Conservation (phyloP, 2,888 invertebrate species). For the Drosophila nr. medialis region DNA sequence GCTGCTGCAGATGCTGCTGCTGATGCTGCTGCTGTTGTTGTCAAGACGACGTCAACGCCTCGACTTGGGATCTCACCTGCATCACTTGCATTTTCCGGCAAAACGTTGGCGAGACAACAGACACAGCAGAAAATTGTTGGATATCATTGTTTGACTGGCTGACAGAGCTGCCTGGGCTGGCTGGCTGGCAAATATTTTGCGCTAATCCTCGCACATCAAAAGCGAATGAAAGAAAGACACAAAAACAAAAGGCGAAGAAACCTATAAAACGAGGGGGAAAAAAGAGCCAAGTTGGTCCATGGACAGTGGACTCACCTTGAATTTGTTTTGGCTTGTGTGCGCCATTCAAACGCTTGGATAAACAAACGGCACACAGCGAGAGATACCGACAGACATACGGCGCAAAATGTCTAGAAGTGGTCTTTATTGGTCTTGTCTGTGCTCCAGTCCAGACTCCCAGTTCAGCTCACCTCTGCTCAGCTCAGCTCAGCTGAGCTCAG, state of each 20-base stretch:
- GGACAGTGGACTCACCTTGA: conserved; percentile 70
- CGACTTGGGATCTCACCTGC: conserved; percentile 36
- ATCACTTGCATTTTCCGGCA: conserved; percentile 76
- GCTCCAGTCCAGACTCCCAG: conserved; percentile 16
- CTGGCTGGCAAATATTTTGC: conserved; percentile 73
- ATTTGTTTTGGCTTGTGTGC: conserved; percentile 64
- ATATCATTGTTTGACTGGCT: conserved; percentile 68
- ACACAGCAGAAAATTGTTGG: conserved; percentile 44
- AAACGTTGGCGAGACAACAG: conserved; percentile 26
- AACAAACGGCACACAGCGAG: conserved; percentile 60
- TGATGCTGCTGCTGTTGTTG: conserved; percentile 10
- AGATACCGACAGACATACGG: conserved; percentile 51
- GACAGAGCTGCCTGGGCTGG: conserved; percentile 41
- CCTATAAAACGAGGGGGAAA: conserved; percentile 4
- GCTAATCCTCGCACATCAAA: conserved; percentile 70
- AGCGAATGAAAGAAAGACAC: conserved; percentile 19
- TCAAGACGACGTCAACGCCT: conserved; percentile 53
- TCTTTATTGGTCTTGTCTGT: conserved; percentile 60
- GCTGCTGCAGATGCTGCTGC: conserved; percentile 4
- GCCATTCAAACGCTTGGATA: conserved; percentile 75
- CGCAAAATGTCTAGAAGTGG: conserved; percentile 66
- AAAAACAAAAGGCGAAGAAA: conserved; percentile 12
- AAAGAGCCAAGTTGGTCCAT: conserved; percentile 35
- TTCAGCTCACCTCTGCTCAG: not conserved
- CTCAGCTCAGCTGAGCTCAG: not conserved